Percentiles rank a stretch among this genome's conserved stretches.
Conservation (phyloP, 2,113 vertebrate species). For the Poicephalus gulielmi region DNA sequence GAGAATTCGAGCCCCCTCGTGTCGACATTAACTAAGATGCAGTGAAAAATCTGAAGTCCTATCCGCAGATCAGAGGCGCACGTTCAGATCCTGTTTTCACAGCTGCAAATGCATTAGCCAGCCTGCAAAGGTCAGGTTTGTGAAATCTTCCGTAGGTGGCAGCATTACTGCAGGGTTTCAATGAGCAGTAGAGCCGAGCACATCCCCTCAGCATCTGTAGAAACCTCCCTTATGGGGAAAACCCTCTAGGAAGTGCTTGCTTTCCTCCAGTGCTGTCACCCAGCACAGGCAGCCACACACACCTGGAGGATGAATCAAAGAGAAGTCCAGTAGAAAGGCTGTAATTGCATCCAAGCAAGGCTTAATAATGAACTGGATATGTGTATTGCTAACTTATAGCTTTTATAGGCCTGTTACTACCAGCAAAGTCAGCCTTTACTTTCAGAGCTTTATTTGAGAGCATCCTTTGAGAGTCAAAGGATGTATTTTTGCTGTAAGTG, state of each 20-base stretch:
- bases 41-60: accelerated
- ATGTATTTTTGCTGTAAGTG: neutral
- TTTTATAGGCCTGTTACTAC: neutral
- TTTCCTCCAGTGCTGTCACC: neutral
- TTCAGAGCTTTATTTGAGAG: neutral
- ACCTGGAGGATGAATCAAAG: neutral
- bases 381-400: neutral
- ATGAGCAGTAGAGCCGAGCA: neutral
- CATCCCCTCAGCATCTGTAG: neutral
- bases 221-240: neutral
- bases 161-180: conserved; percentile 45
- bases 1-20: neutral
- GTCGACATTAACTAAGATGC: neutral
- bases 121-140: neutral
- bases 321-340: neutral
- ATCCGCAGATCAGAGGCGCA: neutral
- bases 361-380: neutral
- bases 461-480: neutral
- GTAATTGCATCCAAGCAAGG: neutral
- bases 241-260: neutral
- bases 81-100: conserved; percentile 1
- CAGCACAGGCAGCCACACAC: neutral
- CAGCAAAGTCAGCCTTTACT: neutral
- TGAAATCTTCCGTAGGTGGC: conserved; percentile 51
- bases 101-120: neutral